phyloP scores from a whole-genome alignment of 1,140 invertebrate species.

The Melanaphis sacchari region DNA sequence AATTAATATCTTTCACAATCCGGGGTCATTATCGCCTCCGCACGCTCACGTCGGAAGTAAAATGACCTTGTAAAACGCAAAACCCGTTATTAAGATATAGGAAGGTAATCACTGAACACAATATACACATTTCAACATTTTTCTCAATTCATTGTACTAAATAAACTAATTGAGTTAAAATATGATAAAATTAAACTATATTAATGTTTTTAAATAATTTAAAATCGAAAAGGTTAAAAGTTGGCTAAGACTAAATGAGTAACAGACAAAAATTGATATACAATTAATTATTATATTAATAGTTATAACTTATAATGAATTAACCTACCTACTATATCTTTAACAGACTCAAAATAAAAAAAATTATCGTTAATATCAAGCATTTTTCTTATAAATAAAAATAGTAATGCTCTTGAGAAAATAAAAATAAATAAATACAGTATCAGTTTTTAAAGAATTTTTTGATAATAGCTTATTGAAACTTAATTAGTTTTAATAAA shows the following conservation, averaged over 20 bases:
- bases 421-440: no score
- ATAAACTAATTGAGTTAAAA: neutral
- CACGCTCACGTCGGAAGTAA: neutral
- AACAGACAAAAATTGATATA: neutral
- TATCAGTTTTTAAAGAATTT: no score
- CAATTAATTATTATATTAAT: neutral
- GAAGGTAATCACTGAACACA: neutral
- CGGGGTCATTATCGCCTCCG: slow-evolving; percentile 32
- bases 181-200: neutral
- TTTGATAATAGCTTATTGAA: no score
- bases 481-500: no score
- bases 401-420: no score
- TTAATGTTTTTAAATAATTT: neutral
- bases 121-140: neutral
- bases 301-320: neutral
- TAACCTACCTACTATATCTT: neutral
- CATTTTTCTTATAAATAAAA: no score
- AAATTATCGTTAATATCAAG: no score
- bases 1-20: neutral
- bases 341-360: neutral
- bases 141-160: neutral
- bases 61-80: slow-evolving; percentile 29
- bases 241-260: neutral
- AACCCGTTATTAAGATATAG: slow-evolving; percentile 7
- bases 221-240: neutral